Base-by-base conservation (phyloP, 2,113 vertebrate species). In the Coryphaenoides rupestris region DNA sequence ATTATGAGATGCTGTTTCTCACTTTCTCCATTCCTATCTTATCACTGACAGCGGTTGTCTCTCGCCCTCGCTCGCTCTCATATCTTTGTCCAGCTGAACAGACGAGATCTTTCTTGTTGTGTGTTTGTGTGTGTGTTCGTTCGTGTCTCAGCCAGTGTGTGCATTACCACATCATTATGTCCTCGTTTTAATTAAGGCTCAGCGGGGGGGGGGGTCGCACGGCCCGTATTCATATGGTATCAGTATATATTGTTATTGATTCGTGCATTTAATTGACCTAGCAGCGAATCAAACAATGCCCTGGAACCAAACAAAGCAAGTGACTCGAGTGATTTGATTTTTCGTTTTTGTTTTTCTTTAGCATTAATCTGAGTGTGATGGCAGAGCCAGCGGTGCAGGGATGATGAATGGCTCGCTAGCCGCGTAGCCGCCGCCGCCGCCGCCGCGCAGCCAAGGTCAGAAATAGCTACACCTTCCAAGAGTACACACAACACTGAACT, bases 191-290 rank as follows among this genome's bases (percentile, higher is more conserved):
- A 23, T 72, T 58, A 58, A 60, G 50, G 23, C 54, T 55, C 63
- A 40, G 24, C 4, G n/a, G n/a, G n/a, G n/a, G n/a, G n/a, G n/a
- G n/a, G 16, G 45, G 55, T 71, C 58, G 68, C 71, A 68, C 69
- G 71, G 66, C 21, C 33, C 9, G 33, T 75, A 79, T 76, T 75
- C 77, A 78, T 78, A 76, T 77, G 80, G 72, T 81, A 83, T 75
- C 76, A 81, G 79, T 82, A 87, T n/a, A n/a, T 79, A 78, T 73
- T 81, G 28, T 75, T 81, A 88, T 88, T 79, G 87, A 88, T 80
- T 73, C 56, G 21, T 62, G 1, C 70, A 40, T 79, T 83, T 87
- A 84, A 83, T 84, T 88, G 82, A 85, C 82, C 82, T 74, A 64
- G 76, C 82, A 79, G 58, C 73, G 82, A 66, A 84, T 1, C 17